Evolutionary conservation across 1,140 invertebrate genomes (phyloP), one percentile per base, ranked within the genome.

Genomic region (Vanessa atalanta): DNA sequence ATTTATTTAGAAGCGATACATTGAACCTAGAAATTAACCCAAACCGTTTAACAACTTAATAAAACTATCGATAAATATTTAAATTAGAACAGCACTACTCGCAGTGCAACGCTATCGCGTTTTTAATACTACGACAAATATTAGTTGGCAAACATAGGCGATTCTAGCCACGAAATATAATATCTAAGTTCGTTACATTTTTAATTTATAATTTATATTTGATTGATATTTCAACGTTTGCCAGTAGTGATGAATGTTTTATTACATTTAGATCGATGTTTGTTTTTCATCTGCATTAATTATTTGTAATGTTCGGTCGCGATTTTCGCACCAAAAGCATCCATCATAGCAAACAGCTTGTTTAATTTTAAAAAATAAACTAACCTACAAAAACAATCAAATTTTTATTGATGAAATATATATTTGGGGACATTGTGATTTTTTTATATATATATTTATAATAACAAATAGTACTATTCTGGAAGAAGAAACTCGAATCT

Each of bases 61-160:
- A 15, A 55, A 61, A 72, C 43, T 74, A 83, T 82, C 80, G 65
- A 79, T 23, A 70, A 70, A 47, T 53, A 51, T 23, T 64, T 48
- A 61, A 65, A 65, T 47, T 3, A 43, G 23, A 60, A 20, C 81
- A 79, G 73, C 83, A 82, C 76, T 82, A 78, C 57, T 31, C 47
- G 53, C 64, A 72, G 61, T 88, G 85, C 88, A 88, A 69, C 70
- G 80, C 88, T 90, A 90, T 90, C 88, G 83, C 79, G 73, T 87
- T 88, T 86, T 87, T 87, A 88, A 88, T 88, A 85, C 83, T 72
- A 69, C 72, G 72, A 74, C 81, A 88, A 88, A 88, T 88, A 88
- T 90, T 87, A 82, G 80, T 78, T 68, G 74, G 73, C 83, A 83
- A 80, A 85, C 79, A 86, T 86, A 85, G 83, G 79, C 71, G 63